Percentiles rank a stretch among this genome's conserved stretches.
These are phyloP conservation scores for Scaptomyza reducta DNA, from an alignment of 2,888 invertebrate genomes.

Conservation along the genomic window DNA sequence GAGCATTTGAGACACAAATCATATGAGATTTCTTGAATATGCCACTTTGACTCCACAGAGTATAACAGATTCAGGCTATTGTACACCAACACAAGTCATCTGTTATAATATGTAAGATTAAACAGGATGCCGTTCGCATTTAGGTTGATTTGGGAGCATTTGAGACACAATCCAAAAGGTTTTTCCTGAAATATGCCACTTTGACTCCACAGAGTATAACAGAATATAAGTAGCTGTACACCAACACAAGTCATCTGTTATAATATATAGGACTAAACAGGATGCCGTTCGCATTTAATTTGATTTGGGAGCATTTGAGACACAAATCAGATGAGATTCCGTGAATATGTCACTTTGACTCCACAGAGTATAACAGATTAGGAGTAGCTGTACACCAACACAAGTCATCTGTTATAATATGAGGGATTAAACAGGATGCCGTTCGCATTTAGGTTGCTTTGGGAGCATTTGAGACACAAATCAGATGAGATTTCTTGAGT, in stretches of 20 bases:
- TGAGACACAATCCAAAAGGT: conserved; percentile 7
- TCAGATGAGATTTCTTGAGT: not conserved
- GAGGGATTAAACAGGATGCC: conserved; percentile 19
- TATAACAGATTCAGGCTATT: not conserved
- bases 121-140: conserved; percentile 27
- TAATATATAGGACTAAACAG: too few relatives aligned
- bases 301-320: too few relatives aligned
- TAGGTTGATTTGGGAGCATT: not conserved
- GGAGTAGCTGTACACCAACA: conserved; percentile 22
- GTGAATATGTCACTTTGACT: too few relatives aligned
- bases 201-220: conserved; percentile 26
- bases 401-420: conserved; percentile 50
- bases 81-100: conserved; percentile 49
- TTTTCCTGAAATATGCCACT: conserved; percentile 41
- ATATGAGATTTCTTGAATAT: too few relatives aligned
- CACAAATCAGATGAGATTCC: too few relatives aligned
- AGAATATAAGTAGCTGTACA: not conserved
- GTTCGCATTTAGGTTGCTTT: conserved; percentile 1
- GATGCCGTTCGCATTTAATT: too few relatives aligned
- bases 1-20: too few relatives aligned
- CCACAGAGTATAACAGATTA: not conserved
- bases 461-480: conserved; percentile 19
- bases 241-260: conserved; percentile 12
- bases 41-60: not conserved
- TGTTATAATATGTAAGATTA: conserved; percentile 30